Evolutionary conservation across 2,113 vertebrate species (phyloP), one percentile per base, ranked within the genome.

Genomic region (Ailurus styani): DNA sequence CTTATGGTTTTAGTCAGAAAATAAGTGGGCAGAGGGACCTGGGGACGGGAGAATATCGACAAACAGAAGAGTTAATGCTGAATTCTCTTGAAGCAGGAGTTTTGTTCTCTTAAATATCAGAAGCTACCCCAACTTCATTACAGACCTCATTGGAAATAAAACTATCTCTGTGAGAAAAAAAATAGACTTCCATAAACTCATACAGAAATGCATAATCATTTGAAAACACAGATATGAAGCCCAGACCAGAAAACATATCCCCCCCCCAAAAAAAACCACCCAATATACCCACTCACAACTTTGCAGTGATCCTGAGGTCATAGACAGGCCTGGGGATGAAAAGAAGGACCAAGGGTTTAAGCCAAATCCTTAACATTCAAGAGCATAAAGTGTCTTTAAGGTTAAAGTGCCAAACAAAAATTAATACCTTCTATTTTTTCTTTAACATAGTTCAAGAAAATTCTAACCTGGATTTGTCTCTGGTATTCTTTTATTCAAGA

Each of bases 1-100:
- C 96, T 97, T 93, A 92, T 95, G 47, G 75, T 97, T 97, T 75
- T 82, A 84, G 96, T 98, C 60, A 96, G 55, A 95, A 91, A 96
- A 72, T 60, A 89, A 96, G 86, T 86, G 84, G 72, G 91, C 77
- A 97, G 89, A 97, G 29, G 82, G 54, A 95, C 37, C 66, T 96
- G 91, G 31, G 31, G 73, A 79, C 57, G 75, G 50, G 34, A 37
- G 21, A 88, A 60, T 78, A 89, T 23, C 13, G 7, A 88, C 78
- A 88, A 90, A 72, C 7, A 97, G 91, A 97, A 95, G 57, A 90
- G 97, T 97, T 97, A 98, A 95, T 94, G 89, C 92, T 90, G 94
- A 97, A 95, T 97, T 98, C 93, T 98, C 87, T 91, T 94, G 90
- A 97, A 98, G 96, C 75, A 98, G 87, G 64, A 98, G 98, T 98